A percentile compares a stretch with the other conserved stretches of the same genome.
These are phyloP conservation scores for Dicerorhinus sumatrensis DNA, from an alignment of 2,113 vertebrate genomes.

Conservation along the genomic window DNA sequence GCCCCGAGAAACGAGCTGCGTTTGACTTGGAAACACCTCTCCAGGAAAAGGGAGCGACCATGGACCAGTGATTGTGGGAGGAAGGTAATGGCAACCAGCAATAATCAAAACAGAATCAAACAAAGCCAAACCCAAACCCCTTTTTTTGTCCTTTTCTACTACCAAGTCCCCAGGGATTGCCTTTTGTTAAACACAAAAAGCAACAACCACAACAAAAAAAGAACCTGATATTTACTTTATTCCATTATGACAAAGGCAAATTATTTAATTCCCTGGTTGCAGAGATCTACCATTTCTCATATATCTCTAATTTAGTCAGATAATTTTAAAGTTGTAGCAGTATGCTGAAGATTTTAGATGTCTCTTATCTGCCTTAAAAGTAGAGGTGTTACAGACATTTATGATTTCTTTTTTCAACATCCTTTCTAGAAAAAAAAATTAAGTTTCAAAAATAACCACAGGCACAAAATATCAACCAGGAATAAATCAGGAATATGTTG, in stretches of 20 bases:
- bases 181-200: conserved; percentile 45
- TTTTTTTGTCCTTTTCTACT: not conserved
- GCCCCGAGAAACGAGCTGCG: not conserved
- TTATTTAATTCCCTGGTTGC: conserved; percentile 13
- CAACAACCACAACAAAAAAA: conserved; percentile 30
- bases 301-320: conserved; percentile 30
- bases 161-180: not conserved
- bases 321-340: not conserved
- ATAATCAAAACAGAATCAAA: not conserved
- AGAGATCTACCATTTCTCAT: not conserved
- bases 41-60: not conserved
- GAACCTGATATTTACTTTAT: conserved; percentile 17
- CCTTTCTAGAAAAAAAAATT: not conserved
- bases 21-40: not conserved
- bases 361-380: not conserved
- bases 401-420: not conserved
- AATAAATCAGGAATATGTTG: not conserved
- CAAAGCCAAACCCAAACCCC: not conserved
- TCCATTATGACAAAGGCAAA: not conserved
- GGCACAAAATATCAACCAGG: not conserved
- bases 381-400: not conserved
- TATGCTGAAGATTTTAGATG: not conserved
- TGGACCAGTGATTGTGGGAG: not conserved
- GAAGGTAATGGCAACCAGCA: not conserved
- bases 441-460: not conserved